Evolutionary conservation across 64 coral and sea anemone genomes (phyloP).

Genomic region (Stylophora pistillata): DNA sequence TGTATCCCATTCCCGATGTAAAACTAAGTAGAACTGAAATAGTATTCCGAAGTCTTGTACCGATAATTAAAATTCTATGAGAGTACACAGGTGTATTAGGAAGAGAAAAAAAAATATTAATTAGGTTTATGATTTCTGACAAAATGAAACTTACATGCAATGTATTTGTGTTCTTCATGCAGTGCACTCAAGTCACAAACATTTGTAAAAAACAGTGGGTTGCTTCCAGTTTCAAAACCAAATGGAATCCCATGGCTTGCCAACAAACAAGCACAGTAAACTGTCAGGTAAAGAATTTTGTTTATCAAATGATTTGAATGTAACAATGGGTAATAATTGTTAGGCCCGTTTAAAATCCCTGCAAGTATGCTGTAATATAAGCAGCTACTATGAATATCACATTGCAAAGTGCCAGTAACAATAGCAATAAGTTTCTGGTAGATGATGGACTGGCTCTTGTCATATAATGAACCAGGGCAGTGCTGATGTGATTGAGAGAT

Average conservation of each 20-base stretch:
- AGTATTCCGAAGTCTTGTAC: too few species aligned
- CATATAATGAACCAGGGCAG: too few species aligned
- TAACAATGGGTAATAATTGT: background rate
- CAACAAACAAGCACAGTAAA: constrained; percentile 96
- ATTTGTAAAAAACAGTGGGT: constrained; percentile 98
- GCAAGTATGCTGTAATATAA: too few species aligned
- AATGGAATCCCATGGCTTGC: constrained; percentile 97
- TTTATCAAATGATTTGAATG: background rate
- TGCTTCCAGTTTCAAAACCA: constrained; percentile 97
- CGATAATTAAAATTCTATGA: too few species aligned
- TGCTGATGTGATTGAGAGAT: too few species aligned
- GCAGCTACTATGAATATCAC: too few species aligned
- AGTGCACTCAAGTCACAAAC: constrained; percentile 85
- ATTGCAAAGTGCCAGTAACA: too few species aligned
- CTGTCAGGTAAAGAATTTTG: constrained; percentile 41
- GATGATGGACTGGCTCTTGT: too few species aligned
- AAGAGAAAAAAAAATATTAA: background rate
- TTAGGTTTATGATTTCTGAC: background rate
- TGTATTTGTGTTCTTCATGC: constrained; percentile 91
- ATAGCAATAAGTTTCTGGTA: too few species aligned
- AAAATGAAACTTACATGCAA: constrained; percentile 89
- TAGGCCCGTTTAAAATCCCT: too few species aligned
- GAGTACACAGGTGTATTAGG: background rate
- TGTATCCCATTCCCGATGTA: too few species aligned
- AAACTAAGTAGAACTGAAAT: too few species aligned